A percentile compares a stretch with the other conserved stretches of the same genome.
phyloP scores from a whole-genome alignment of 2,888 invertebrate species.

The Aquatica leii region DNA sequence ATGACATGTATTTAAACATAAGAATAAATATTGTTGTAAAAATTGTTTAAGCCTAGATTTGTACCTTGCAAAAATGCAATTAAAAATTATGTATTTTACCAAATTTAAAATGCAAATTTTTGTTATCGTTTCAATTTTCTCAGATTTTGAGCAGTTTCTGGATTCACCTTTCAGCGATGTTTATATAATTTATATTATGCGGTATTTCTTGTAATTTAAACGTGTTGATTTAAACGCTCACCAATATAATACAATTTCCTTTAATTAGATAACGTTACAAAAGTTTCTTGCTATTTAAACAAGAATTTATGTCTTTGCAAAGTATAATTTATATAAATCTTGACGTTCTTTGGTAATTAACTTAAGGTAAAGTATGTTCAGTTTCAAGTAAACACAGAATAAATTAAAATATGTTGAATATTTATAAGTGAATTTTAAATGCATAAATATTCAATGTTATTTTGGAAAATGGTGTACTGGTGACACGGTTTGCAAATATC shows the following conservation, averaged over 20 bases:
- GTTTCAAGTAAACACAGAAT: constrained; percentile 48
- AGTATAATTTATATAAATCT: constrained; percentile 33
- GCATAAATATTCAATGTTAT: constrained; percentile 45
- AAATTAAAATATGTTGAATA: constrained; percentile 46
- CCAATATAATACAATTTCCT: not conserved
- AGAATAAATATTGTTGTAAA: not conserved
- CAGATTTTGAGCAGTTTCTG: not conserved
- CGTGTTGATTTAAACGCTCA: not conserved
- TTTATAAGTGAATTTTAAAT: constrained; percentile 47
- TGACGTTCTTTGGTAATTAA: constrained; percentile 47
- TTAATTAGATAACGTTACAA: constrained; percentile 25
- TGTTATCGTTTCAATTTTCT: constrained; percentile 2
- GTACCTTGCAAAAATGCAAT: no score
- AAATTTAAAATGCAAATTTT: not conserved
- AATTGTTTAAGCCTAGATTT: not conserved
- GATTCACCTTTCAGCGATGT: not conserved
- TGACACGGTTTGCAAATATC: constrained; percentile 34
- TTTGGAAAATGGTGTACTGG: constrained; percentile 41
- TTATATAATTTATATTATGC: not conserved
- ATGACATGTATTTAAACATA: no score
- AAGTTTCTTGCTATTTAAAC: constrained; percentile 25
- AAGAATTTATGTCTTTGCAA: constrained; percentile 31
- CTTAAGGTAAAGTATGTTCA: constrained; percentile 47
- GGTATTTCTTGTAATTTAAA: not conserved
- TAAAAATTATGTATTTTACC: not conserved